Base-by-base conservation (phyloP, 2,888 invertebrate genomes). In the Amiota mariae region DNA sequence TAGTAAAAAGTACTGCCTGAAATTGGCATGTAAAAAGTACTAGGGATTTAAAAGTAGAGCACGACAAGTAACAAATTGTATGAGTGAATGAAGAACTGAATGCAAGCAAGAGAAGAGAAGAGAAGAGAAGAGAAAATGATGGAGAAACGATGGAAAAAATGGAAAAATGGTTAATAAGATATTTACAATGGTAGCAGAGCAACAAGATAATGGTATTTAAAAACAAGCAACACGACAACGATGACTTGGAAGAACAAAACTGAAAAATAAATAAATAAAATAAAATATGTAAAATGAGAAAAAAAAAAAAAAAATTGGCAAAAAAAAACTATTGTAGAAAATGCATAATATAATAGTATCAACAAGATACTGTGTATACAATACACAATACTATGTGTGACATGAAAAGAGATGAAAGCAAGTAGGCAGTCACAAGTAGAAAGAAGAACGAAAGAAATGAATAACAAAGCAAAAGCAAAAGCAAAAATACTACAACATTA, bases 91-190 rank as follows among this genome's bases (percentile, higher is more conserved):
- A 75, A 71, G 66, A 15, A 72, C 74, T 48, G 66, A 77, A 76
- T 15, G 8, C 72, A 70, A 64, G 70, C 63, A 18, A 13, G 18
- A 49, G 63, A 70, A 72, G 75, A 74, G 72, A 72, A 72, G 24
- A 49, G 66, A 76, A 76, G 48, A 6, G 71, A 64, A 54, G 72
- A 71, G 10, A 20, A 46, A 48, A 67, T 72, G 70, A 75, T 2
- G 24, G 24, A 75, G 72, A 72, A 70, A 73, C n/a, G n/a, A n/a
- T n/a, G n/a, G 71, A 47, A 63, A 68, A 36, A 64, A 46, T 47
- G 54, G 64, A 70, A 51, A 81, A 82, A 85, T 82, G 82, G 75
- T 75, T 82, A 85, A 82, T 82, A 82, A 84, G 82, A 84, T 82
- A 85, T 85, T 84, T 84, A 79, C 75, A 67, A 85, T 84, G 82